Percentiles rank a stretch among this genome's conserved stretches.
phyloP scores from a whole-genome alignment of 1,140 invertebrate genomes.

The Drosophila orosa region DNA sequence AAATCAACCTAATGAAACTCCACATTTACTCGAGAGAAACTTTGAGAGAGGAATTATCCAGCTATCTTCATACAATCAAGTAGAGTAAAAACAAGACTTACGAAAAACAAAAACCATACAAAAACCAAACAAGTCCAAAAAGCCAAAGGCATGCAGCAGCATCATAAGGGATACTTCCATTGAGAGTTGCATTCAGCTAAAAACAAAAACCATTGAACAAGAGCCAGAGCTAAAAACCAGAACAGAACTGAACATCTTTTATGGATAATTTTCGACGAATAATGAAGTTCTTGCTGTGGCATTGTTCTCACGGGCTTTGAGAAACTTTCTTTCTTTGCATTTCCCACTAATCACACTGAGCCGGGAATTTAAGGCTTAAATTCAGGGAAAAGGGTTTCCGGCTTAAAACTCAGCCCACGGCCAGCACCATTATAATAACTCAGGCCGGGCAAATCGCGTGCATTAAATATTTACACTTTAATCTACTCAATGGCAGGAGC shows the following conservation, averaged over 20 bases:
- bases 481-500: constrained; percentile 73
- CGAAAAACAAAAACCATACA: neutral
- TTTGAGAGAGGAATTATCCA: neutral
- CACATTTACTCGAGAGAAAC: neutral
- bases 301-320: constrained; percentile 2
- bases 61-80: neutral
- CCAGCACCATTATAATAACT: constrained; percentile 64
- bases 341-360: neutral
- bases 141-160: neutral
- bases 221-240: constrained; percentile 1
- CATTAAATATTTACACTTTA: constrained; percentile 80
- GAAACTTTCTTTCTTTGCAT: constrained; percentile 4
- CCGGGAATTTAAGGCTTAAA: constrained; percentile 16
- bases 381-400: constrained; percentile 17
- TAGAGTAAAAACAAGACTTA: neutral
- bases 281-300: constrained; percentile 15
- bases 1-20: neutral
- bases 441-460: constrained; percentile 71
- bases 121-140: neutral
- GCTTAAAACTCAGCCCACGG: neutral
- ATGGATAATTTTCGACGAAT: constrained; percentile 11
- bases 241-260: constrained; percentile 11
- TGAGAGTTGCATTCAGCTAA: constrained; percentile 3
- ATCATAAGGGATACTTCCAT: neutral
- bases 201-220: constrained; percentile 14